These are phyloP conservation scores for Chalcis sispes DNA, from an alignment of 2,888 invertebrate genomes.

Conservation along the genomic window DNA sequence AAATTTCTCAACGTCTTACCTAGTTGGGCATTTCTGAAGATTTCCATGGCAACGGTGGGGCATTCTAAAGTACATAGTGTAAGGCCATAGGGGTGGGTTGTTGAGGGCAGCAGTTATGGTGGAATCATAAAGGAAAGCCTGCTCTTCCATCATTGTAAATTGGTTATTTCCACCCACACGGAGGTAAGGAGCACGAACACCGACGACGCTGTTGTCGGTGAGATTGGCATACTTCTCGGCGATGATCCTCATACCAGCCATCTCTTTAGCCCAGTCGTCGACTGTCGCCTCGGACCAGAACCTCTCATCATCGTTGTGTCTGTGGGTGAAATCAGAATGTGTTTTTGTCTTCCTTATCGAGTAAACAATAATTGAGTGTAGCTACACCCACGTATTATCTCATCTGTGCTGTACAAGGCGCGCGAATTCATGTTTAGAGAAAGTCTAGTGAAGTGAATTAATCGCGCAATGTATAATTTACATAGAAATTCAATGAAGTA, in stretches of 20 bases:
- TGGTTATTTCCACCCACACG: slow-evolving; percentile 96
- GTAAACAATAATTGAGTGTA: slow-evolving; percentile 12
- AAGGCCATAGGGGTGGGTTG: slow-evolving; percentile 97
- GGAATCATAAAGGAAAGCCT: slow-evolving; percentile 96
- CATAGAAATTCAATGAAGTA: slow-evolving; percentile 36
- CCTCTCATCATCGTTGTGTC: slow-evolving; percentile 93
- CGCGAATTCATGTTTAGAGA: slow-evolving; percentile 1
- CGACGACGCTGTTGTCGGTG: slow-evolving; percentile 93
- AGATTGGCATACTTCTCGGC: slow-evolving; percentile 93
- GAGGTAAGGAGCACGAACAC: slow-evolving; percentile 92
- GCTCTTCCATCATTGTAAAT: slow-evolving; percentile 98
- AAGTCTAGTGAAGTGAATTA: slow-evolving; percentile 26
- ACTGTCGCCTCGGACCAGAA: slow-evolving; percentile 96
- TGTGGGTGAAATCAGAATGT: slow-evolving; percentile 68
- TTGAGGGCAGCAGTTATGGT: slow-evolving; percentile 94
- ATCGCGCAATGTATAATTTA: slow-evolving; percentile 29
- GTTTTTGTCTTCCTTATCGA: slow-evolving; percentile 15
- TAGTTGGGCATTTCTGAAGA: slow-evolving; percentile 92
- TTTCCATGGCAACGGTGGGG: slow-evolving; percentile 96
- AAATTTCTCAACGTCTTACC: slow-evolving; percentile 70
- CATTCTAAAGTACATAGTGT: slow-evolving; percentile 98
- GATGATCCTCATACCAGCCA: slow-evolving; percentile 95
- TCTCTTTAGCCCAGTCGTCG: slow-evolving; percentile 95
- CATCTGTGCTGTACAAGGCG: neutral
- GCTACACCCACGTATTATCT: neutral